Conservation (phyloP, 2,797 vertebrate genomes). For the Carcharodon carcharias region DNA sequence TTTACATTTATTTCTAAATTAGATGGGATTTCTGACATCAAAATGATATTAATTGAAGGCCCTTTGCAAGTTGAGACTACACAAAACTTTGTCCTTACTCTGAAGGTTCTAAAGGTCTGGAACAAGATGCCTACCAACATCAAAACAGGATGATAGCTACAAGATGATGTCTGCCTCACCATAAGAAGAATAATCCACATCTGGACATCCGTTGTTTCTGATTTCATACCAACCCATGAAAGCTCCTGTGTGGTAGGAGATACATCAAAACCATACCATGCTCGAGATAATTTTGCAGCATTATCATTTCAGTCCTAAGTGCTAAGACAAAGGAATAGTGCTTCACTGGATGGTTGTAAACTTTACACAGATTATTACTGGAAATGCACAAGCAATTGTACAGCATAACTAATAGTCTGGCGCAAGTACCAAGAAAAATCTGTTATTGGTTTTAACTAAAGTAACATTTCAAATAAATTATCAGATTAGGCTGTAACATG, state of each 20-base stretch:
- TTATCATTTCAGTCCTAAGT: neutral
- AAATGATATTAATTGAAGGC: neutral
- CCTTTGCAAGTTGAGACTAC: neutral
- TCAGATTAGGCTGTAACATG: neutral
- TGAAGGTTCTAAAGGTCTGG: neutral
- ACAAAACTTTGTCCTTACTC: neutral
- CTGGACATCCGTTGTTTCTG: neutral
- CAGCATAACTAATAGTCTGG: neutral
- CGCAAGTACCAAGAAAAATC: neutral
- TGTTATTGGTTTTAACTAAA: neutral
- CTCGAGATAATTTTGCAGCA: neutral
- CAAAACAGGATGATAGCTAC: neutral
- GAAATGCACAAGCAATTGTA: neutral
- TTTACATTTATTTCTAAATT: neutral
- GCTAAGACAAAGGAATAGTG: neutral
- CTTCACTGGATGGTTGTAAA: neutral
- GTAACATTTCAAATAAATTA: neutral
- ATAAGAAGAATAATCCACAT: neutral
- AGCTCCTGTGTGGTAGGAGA: neutral
- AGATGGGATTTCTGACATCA: neutral
- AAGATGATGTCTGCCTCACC: neutral
- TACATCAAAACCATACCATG: neutral
- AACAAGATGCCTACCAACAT: neutral
- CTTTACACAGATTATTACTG: neutral
- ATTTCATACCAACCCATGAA: neutral